Evolutionary conservation across 1,140 invertebrate species (phyloP).

Genomic region (Telenomus remus): DNA sequence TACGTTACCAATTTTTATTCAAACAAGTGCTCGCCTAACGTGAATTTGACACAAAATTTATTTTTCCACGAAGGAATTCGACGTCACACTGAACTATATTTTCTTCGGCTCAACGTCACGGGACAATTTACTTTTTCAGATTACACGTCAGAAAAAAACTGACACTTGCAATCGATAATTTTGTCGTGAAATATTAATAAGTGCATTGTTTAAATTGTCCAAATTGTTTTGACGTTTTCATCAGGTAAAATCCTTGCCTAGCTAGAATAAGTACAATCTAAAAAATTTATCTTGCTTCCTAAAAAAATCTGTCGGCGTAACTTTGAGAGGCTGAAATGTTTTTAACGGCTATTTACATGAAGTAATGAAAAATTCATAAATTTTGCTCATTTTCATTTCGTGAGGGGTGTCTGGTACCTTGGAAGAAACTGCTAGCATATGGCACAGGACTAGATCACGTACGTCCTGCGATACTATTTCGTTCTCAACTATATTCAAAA

Average conservation of each 20-base stretch:
- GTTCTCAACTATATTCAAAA: slow-evolving; percentile 64
- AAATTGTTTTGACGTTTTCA: not conserved
- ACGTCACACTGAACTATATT: slow-evolving; percentile 18
- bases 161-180: slow-evolving; percentile 24
- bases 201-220: slow-evolving; percentile 2
- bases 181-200: slow-evolving; percentile 9
- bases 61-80: slow-evolving; percentile 18
- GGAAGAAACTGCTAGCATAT: slow-evolving; percentile 47
- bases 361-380: slow-evolving; percentile 28
- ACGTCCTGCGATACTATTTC: slow-evolving; percentile 65
- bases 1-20: slow-evolving; percentile 45
- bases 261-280: too few species aligned
- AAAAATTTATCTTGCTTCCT: too few species aligned
- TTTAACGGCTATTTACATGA: slow-evolving; percentile 11
- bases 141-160: slow-evolving; percentile 17
- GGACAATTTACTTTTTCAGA: slow-evolving; percentile 40
- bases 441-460: slow-evolving; percentile 65
- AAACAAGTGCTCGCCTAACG: slow-evolving; percentile 29
- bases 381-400: slow-evolving; percentile 24
- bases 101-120: slow-evolving; percentile 2
- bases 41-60: slow-evolving; percentile 37
- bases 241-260: too few species aligned
- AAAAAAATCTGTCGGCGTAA: not conserved
- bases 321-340: slow-evolving; percentile 6
- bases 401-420: not conserved